These are phyloP conservation scores for Ceratothoa steindachneri DNA, from an alignment of 2,888 invertebrate species.

Conservation along the genomic window DNA sequence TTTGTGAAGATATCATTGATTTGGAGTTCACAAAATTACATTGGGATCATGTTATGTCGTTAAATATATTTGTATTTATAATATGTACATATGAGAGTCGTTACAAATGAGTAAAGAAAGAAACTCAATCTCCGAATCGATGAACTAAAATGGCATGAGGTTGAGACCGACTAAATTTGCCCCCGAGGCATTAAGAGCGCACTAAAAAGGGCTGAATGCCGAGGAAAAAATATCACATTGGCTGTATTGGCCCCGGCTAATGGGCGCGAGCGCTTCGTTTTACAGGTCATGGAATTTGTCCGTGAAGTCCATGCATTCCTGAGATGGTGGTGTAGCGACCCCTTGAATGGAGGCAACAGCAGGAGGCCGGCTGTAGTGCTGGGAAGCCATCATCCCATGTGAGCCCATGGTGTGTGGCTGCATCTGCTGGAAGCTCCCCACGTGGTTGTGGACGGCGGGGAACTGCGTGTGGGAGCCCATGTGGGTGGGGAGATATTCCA, in stretches of 20 bases:
- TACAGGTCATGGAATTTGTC: background rate
- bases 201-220: background rate
- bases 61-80: no score
- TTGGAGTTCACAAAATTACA: no score
- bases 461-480: slow-evolving; percentile 30
- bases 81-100: no score
- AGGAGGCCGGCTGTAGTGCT: slow-evolving; percentile 26
- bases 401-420: slow-evolving; percentile 31
- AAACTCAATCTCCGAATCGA: no score
- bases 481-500: slow-evolving; percentile 31
- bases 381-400: slow-evolving; percentile 24
- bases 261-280: background rate
- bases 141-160: no score
- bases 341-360: slow-evolving; percentile 27
- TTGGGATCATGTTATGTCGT: no score
- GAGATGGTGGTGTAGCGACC: slow-evolving; percentile 20
- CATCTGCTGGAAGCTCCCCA: slow-evolving; percentile 33
- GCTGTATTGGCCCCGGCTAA: background rate
- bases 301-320: slow-evolving; percentile 42
- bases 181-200: background rate
- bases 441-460: slow-evolving; percentile 27
- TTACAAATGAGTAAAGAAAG: no score
- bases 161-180: no score
- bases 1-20: no score
- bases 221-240: background rate